Base-by-base conservation (phyloP, 1,140 invertebrate species). In the Heterodera schachtii region DNA sequence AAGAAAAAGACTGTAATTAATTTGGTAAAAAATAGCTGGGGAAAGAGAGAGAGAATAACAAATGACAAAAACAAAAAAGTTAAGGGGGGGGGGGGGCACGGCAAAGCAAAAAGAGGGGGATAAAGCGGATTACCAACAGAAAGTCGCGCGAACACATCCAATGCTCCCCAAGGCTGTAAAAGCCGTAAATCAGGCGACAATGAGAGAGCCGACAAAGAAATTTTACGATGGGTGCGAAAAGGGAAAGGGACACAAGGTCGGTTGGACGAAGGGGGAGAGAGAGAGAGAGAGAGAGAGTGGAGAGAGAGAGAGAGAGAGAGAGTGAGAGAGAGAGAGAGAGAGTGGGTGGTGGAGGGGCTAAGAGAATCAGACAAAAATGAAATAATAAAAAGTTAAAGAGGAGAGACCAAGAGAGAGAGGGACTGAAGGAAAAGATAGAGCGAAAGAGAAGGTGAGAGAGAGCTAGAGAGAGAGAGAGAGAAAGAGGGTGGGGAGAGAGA, bases 171-270 rank as follows among this genome's bases (percentile, higher is more conserved):
- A 11, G 69, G 69, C 21, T 71, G 69, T 71, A 71, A 71, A 71
- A 71, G 69, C 69, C 44, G 69, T 71, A 71, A 71, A 71, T 71
- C 69, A 71, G 69, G 44, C 69, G 69, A 41, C 9, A 71, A 71
- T 71, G 31, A 46, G 57, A 41, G 6, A 31, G 69, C 69, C 69
- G 69, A 41, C 69, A 71, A 78, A 78, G 69, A 21, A 8, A 78
- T 67, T 75, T 75, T 16, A 75, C 57, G 74, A 52, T 60, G 64
- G 64, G 74, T 75, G 74, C 57, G 46, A 75, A 64, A 74, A 74
- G 31, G 41, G 46, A 19, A 43, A 76, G 49, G 57, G 75, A 66
- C 49, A 66, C 49, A 76, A 74, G 19, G 57, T 76, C 66, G 52
- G 57, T 49, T 76, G 43, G 66, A 57, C 16, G 74, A 64, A 41